Conservation (phyloP, 2,113 vertebrate genomes). For the Dunckerocampus dactyliophorus region DNA sequence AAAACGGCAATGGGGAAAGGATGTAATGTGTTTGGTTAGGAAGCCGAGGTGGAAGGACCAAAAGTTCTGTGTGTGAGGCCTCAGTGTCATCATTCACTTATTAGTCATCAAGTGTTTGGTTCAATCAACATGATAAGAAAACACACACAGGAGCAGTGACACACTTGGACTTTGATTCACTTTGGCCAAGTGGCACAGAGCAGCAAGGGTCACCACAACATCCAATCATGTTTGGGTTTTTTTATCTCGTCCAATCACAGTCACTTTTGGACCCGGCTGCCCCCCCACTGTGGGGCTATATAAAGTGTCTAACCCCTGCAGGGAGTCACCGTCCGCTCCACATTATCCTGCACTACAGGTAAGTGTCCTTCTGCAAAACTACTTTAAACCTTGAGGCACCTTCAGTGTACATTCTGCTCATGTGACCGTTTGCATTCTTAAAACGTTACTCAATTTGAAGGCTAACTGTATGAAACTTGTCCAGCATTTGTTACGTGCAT, state of each 20-base stretch:
- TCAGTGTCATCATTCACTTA: background rate
- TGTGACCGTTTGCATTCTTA: too few relatives aligned
- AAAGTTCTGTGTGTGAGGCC: background rate
- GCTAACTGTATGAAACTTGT: too few relatives aligned
- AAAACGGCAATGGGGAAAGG: background rate
- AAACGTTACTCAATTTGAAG: too few relatives aligned
- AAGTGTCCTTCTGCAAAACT: constrained; percentile 18
- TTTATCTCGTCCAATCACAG: constrained; percentile 41
- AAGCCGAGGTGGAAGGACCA: constrained; percentile 6
- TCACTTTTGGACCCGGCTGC: background rate
- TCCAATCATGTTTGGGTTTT: constrained; percentile 6
- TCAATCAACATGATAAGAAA: constrained; percentile 52
- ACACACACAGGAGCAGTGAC: constrained; percentile 19
- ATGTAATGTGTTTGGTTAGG: background rate
- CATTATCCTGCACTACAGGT: constrained; percentile 51
- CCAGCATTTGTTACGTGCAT: too few relatives aligned
- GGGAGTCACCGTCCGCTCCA: constrained; percentile 50
- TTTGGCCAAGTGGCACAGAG: constrained; percentile 47
- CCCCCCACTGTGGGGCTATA: constrained; percentile 29
- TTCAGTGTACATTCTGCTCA: background rate
- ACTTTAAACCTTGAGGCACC: background rate
- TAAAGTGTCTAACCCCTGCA: constrained; percentile 17
- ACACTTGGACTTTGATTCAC: constrained; percentile 59
- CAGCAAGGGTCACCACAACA: constrained; percentile 50
- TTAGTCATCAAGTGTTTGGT: constrained; percentile 24